Evolutionary conservation across 2,797 vertebrate species (phyloP).

Genomic region (Erithacus rubecula): DNA sequence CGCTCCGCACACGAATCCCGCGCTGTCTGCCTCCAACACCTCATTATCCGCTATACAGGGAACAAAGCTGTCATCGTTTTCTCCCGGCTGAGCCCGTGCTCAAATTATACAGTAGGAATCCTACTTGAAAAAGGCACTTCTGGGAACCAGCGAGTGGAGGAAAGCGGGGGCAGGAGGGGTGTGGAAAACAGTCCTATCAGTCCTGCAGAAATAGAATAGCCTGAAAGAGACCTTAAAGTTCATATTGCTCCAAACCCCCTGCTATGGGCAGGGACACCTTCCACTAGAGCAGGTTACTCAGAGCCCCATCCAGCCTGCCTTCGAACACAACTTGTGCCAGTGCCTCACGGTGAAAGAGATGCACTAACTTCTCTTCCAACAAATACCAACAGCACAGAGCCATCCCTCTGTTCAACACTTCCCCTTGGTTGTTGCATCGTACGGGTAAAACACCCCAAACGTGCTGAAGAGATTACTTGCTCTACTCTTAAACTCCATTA

Average conservation of each 20-base stretch:
- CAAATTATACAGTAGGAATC: neutral
- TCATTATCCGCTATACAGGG: neutral
- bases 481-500: neutral
- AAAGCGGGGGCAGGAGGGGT: too few relatives aligned
- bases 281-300: neutral
- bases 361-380: neutral
- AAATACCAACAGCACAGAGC: neutral
- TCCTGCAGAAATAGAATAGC: neutral
- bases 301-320: neutral
- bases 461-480: neutral
- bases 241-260: neutral
- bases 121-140: neutral
- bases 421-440: rapidly evolving
- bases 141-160: neutral
- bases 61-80: constrained; percentile 7
- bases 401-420: neutral
- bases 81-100: neutral
- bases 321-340: neutral
- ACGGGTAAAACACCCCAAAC: neutral
- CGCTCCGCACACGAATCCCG: neutral
- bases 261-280: neutral
- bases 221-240: neutral
- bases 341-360: neutral
- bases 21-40: neutral
- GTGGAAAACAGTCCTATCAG: too few relatives aligned